These are phyloP conservation scores for Rhimphoctona megacephalus DNA, from an alignment of 2,888 invertebrate species.

Conservation along the genomic window DNA sequence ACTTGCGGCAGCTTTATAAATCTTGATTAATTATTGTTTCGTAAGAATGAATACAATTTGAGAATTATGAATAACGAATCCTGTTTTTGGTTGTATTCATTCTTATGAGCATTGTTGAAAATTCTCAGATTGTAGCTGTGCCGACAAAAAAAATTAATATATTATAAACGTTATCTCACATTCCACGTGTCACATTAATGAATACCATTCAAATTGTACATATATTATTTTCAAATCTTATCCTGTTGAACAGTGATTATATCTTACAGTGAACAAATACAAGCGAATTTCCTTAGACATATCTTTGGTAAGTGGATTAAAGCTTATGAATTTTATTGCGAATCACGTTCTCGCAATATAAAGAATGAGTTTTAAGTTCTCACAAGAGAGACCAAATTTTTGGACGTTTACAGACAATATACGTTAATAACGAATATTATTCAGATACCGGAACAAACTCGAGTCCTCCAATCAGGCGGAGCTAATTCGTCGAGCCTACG, in stretches of 20 bases:
- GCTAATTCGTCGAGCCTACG: conserved; percentile 85
- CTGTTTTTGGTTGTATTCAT: neutral
- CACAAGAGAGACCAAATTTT: neutral
- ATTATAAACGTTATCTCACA: conserved; percentile 42
- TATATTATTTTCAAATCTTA: conserved; percentile 25
- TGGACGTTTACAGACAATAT: neutral
- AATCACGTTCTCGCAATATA: neutral
- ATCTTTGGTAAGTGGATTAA: conserved; percentile 47
- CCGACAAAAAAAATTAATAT: conserved; percentile 28
- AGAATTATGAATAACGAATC: neutral
- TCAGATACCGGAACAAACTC: conserved; percentile 75
- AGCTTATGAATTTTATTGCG: neutral
- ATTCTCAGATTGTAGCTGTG: conserved; percentile 15
- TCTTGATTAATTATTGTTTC: neutral
- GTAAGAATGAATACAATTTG: neutral
- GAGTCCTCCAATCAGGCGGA: conserved; percentile 84
- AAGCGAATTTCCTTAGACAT: conserved; percentile 7
- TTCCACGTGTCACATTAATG: conserved; percentile 56
- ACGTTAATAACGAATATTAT: neutral
- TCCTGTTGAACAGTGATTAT: conserved; percentile 16
- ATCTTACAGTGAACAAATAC: conserved; percentile 20
- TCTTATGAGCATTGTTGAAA: neutral
- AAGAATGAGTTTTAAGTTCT: neutral
- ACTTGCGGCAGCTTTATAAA: conserved; percentile 14
- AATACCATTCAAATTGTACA: conserved; percentile 1